These are phyloP conservation scores for Galerucella pusilla DNA, from an alignment of 2,888 invertebrate genomes.

Conservation along the genomic window DNA sequence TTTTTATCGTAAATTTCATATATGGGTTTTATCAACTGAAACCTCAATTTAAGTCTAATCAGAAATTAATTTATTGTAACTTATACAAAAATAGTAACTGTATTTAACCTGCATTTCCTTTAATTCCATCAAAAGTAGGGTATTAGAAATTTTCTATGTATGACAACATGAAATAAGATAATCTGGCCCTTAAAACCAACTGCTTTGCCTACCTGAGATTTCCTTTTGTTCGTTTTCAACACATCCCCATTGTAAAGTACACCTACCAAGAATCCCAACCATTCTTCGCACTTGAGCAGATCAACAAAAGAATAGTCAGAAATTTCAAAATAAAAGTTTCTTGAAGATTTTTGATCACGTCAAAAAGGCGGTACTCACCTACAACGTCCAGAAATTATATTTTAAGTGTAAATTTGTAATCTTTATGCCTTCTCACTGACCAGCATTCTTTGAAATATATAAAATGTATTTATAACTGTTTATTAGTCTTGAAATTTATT, in stretches of 20 bases:
- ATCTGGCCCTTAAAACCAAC: neutral
- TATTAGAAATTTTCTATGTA: neutral
- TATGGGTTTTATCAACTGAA: too few relatives aligned
- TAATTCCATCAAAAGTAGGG: neutral
- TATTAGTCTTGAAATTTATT: neutral
- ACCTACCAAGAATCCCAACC: neutral
- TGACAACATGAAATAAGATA: conserved; percentile 2
- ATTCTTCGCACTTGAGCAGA: neutral
- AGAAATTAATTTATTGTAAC: too few relatives aligned
- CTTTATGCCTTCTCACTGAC: neutral
- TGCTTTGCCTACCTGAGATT: conserved; percentile 4
- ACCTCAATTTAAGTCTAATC: too few relatives aligned
- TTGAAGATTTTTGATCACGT: neutral
- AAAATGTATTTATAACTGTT: neutral
- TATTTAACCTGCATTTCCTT: neutral
- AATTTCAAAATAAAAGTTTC: neutral
- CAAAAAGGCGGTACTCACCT: neutral
- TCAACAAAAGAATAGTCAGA: neutral
- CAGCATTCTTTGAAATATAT: neutral
- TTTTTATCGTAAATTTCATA: too few relatives aligned
- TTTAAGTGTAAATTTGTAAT: neutral
- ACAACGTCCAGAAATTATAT: neutral
- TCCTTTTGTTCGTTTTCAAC: neutral
- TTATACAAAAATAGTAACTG: too few relatives aligned
- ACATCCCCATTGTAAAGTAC: neutral